Evolutionary conservation across 2,888 invertebrate genomes (phyloP).

Genomic region (Cheilosia pagana): DNA sequence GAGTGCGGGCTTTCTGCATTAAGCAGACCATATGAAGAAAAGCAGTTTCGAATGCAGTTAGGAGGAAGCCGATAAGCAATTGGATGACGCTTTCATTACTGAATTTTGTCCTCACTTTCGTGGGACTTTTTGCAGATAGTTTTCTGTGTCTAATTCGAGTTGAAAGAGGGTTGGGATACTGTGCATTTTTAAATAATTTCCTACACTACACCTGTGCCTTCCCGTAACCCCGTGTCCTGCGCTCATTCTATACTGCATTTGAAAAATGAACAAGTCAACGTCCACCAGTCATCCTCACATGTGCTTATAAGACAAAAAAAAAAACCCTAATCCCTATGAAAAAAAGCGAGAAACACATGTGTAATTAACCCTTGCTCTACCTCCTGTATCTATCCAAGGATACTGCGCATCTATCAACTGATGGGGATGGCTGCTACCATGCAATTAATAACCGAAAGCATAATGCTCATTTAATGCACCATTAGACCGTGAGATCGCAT

Average conservation of each 20-base stretch:
- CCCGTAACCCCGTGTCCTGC: too few relatives aligned
- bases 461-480: slow-evolving; percentile 63
- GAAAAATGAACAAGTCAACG: slow-evolving; percentile 31
- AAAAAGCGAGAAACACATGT: neutral
- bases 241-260: neutral
- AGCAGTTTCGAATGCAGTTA: too few relatives aligned
- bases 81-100: slow-evolving; percentile 3
- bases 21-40: slow-evolving; percentile 43
- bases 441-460: slow-evolving; percentile 59
- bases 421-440: slow-evolving; percentile 25
- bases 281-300: slow-evolving; percentile 9
- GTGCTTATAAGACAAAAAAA: neutral
- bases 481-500: slow-evolving; percentile 54
- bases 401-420: slow-evolving; percentile 15
- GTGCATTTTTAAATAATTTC: too few relatives aligned
- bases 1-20: slow-evolving; percentile 32
- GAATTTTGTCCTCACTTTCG: too few relatives aligned
- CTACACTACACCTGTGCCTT: too few relatives aligned
- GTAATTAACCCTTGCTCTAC: neutral
- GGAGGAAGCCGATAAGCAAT: neutral
- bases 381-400: neutral
- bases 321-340: neutral
- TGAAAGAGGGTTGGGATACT: too few relatives aligned
- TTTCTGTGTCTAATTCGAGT: too few relatives aligned
- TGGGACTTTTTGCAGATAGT: too few relatives aligned